Evolutionary conservation across 2,888 invertebrate genomes (phyloP).

Genomic region (Gonocerus acuteangulatus): DNA sequence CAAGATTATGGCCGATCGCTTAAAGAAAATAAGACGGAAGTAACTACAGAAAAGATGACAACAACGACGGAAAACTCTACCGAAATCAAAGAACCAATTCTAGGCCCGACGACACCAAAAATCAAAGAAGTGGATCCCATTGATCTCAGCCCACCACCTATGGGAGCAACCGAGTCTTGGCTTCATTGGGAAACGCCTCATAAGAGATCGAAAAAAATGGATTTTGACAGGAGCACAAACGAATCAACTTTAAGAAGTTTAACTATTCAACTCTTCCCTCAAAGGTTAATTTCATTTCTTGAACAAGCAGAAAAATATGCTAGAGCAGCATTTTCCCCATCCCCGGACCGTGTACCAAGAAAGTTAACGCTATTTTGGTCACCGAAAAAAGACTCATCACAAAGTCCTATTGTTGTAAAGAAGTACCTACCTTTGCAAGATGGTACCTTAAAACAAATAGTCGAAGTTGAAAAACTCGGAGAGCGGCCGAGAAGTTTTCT

Average conservation of each 20-base stretch:
- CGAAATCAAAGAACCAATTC: slow-evolving; percentile 68
- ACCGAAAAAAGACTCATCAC: slow-evolving; percentile 5
- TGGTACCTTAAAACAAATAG: slow-evolving; percentile 2
- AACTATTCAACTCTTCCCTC: slow-evolving; percentile 64
- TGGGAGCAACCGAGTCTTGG: slow-evolving; percentile 39
- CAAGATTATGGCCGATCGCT: slow-evolving; percentile 15
- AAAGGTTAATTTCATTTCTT: slow-evolving; percentile 66
- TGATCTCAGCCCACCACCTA: slow-evolving; percentile 40
- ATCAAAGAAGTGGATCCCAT: slow-evolving; percentile 39
- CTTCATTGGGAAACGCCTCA: slow-evolving; percentile 37
- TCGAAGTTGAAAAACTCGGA: slow-evolving; percentile 11
- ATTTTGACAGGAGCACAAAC: slow-evolving; percentile 39
- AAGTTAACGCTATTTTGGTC: slow-evolving; percentile 14
- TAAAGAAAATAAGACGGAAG: slow-evolving; percentile 11
- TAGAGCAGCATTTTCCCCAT: slow-evolving; percentile 17
- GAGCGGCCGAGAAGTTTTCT: slow-evolving; percentile 10
- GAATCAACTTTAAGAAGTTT: slow-evolving; percentile 39
- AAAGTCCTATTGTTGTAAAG: slow-evolving; percentile 1
- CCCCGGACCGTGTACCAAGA: slow-evolving; percentile 17
- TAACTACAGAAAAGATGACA: slow-evolving; percentile 26
- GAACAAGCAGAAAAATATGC: slow-evolving; percentile 53
- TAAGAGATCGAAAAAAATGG: slow-evolving; percentile 31
- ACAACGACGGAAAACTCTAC: slow-evolving; percentile 37
- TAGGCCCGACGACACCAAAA: slow-evolving; percentile 50
- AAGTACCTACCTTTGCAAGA: slow-evolving; percentile 12